Base-by-base conservation (phyloP, 2,888 invertebrate genomes). In the Eudemis profundana region DNA sequence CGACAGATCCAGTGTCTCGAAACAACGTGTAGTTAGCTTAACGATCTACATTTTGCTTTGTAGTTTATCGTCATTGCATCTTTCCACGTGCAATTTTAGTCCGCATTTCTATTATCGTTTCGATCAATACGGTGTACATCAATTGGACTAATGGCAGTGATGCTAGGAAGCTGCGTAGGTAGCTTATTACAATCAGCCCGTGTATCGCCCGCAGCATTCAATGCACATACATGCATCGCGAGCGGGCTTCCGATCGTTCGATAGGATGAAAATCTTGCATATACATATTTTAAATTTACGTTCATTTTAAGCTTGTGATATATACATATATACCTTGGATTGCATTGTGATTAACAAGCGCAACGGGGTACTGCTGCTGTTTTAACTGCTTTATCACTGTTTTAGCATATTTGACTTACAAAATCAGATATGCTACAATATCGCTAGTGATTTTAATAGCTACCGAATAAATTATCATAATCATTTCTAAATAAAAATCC, bases 171-270 rank as follows among this genome's bases (percentile, higher is more conserved):
- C 65, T 53, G 60, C 65, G 65, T 65, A 60, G 65, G 65, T 60
- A 65, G 65, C 60, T 53, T 65, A 65, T 60, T 65, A 65, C 65
- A 65, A 65, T 65, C 65, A 53, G 60, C 53, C 46, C 60, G 59
- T 59, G 59, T 59, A 65, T 53, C 64, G 59, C 65, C 65, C 38
- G 65, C 60, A 53, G 65, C 65, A 29, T 51, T 65, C 47, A 44
- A 27, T 38, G 65, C 60, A 47, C 59, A 40, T 40, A 29, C 53
- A 60, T 64, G 50, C 57, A 65, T 65, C 47, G 65, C 59, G 51
- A 51, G 53, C 46, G 46, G 29, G 47, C 60, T 60, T 51, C 64
- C 60, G 65, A 60, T 40, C 53, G 65, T 47, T n/a, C 53, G 51
- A 60, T 29, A 53, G 51, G 51, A 60, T 60, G 60, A 40, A 57